Evolutionary conservation across 2,888 invertebrate genomes (phyloP).

Genomic region (Caenorhabditis sinica): DNA sequence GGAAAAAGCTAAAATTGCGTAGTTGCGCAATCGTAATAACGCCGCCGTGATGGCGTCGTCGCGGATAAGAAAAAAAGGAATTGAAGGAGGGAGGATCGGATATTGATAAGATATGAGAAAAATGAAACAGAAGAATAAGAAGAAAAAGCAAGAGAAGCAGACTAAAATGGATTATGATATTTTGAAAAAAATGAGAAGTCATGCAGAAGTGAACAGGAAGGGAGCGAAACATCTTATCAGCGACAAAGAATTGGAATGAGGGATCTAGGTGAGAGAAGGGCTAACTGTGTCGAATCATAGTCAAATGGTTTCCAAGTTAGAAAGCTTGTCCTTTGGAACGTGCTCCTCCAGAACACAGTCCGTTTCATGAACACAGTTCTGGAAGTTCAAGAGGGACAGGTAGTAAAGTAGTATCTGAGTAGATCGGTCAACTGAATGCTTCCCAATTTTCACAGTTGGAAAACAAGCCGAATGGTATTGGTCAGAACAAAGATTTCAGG

Average conservation of each 20-base stretch:
- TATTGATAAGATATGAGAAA: slow-evolving; percentile 37
- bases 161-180: slow-evolving; percentile 20
- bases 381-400: no score
- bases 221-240: neutral
- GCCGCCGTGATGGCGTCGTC: slow-evolving; percentile 46
- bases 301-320: no score
- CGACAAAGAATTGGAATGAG: neutral
- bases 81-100: slow-evolving; percentile 18
- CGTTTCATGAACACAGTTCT: no score
- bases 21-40: slow-evolving; percentile 60
- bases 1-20: slow-evolving; percentile 51
- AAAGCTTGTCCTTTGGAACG: no score
- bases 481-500: no score
- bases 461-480: no score
- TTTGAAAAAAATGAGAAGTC: slow-evolving; percentile 8
- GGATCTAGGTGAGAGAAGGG: neutral
- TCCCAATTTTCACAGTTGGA: no score
- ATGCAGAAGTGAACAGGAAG: slow-evolving; percentile 2
- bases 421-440: no score
- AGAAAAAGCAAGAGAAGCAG: neutral
- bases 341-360: no score
- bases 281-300: no score
- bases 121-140: slow-evolving; percentile 19
- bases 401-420: no score
- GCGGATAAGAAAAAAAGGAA: slow-evolving; percentile 28